Evolutionary conservation across 2,888 invertebrate genomes (phyloP), one percentile per base, ranked within the genome.

Genomic region (Malthinus seriepunctatus): DNA sequence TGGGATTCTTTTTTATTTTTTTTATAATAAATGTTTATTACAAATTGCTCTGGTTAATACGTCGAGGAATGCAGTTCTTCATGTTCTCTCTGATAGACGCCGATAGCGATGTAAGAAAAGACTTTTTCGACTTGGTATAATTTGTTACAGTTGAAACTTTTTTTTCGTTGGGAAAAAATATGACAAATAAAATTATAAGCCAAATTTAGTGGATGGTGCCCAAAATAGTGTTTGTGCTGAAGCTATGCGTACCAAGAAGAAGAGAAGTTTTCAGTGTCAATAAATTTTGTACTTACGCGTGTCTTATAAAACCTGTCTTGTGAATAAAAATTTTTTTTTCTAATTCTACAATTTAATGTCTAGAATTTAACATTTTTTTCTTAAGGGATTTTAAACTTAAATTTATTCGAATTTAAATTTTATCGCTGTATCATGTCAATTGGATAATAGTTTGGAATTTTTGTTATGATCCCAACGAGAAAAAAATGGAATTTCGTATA

Each of bases 41-140:
- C 66, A 70, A 70, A 71, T 71, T 70, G 71, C 71, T 71, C 73
- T 68, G 73, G 68, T 71, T 73, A 73, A 73, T 71, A 71, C 73
- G 68, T 66, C 45, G 54, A 58, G 71, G 73, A 73, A 73, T 73
- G 73, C 69, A 63, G 70, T 68, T 64, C 64, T 65, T 65, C 61
- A 63, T 62, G 65, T 23, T 23, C 23, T 23, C 63, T 63, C 56
- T 49, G 9, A n/a, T 42, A 42, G 39, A 42, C 23, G 39, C 39
- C 39, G 39, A 42, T 42, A 42, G 39, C 39, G 23, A 42, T 23
- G 14, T 15, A 42, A 42, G 39, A 23, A 23, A 23, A 23, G 23
- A 23, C 23, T 23, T 15, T 23, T 42, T 42, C 39, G 39, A 42
- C 39, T 42, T 9, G n/a, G 39, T 15, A 15, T 23, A 42, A 42